Conservation (phyloP, 2,888 invertebrate species). For the Steinernema carpocapsae region DNA sequence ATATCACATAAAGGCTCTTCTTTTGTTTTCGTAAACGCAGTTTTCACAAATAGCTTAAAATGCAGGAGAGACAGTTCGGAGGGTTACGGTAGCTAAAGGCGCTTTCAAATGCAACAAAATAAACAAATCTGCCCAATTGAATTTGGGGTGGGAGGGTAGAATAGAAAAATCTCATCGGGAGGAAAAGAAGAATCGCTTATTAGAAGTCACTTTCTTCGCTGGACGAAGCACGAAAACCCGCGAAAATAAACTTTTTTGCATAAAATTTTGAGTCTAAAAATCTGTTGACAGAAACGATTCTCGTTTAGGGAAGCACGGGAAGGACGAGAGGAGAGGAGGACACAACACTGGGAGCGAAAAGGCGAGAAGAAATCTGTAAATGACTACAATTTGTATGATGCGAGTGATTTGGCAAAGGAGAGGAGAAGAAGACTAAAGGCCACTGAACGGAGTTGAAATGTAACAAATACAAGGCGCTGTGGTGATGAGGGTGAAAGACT, state of each 20-base stretch:
- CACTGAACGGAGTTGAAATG: conserved; percentile 26
- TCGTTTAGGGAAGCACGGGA: neutral
- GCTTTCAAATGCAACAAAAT: no score
- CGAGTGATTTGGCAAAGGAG: conserved; percentile 12
- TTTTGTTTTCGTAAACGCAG: conserved; percentile 8
- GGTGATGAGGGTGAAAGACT: conserved; percentile 27
- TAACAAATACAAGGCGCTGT: conserved; percentile 30
- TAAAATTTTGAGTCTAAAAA: conserved; percentile 25
- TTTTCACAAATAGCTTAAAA: conserved; percentile 19
- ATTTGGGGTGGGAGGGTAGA: neutral
- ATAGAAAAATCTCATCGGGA: conserved; percentile 30
- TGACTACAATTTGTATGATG: conserved; percentile 15
- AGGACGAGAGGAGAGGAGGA: neutral
- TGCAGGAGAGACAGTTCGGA: neutral
- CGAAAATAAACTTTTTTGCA: conserved; percentile 19
- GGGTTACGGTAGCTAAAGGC: no score
- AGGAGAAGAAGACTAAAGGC: conserved; percentile 27
- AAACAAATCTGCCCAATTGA: no score
- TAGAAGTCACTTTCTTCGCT: neutral
- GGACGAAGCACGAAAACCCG: conserved; percentile 14
- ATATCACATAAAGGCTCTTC: conserved; percentile 27
- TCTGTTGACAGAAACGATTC: neutral
- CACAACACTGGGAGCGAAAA: conserved; percentile 34
- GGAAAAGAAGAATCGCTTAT: conserved; percentile 23
- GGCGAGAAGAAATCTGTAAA: conserved; percentile 2